Percentiles rank a stretch among this genome's conserved stretches.
These are phyloP conservation scores for Drosophila robusta DNA, from an alignment of 2,888 invertebrate genomes.

Conservation along the genomic window DNA sequence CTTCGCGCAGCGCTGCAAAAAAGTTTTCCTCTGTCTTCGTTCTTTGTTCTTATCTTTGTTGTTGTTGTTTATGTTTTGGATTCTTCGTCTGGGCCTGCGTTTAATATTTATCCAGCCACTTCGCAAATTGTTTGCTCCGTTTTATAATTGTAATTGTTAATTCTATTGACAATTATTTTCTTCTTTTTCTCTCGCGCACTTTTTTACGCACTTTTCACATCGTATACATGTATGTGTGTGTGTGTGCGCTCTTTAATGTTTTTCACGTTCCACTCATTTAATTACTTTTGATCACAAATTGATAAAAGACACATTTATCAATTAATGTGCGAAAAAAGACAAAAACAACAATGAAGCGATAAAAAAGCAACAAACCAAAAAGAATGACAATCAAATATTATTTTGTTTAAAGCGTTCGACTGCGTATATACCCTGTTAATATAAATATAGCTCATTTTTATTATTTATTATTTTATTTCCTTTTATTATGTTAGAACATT, in stretches of 20 bases:
- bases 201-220: slow-evolving; percentile 60
- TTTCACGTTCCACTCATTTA: slow-evolving; percentile 54
- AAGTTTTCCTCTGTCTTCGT: slow-evolving; percentile 8
- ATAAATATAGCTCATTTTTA: neutral
- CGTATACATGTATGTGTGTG: slow-evolving; percentile 11
- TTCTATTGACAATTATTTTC: slow-evolving; percentile 65
- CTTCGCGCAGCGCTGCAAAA: slow-evolving; percentile 22
- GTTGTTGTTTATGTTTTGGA: slow-evolving; percentile 29
- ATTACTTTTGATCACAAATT: slow-evolving; percentile 73
- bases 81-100: slow-evolving; percentile 15
- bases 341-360: slow-evolving; percentile 37
- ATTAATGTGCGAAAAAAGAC: slow-evolving; percentile 71
- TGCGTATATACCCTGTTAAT: neutral
- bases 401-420: neutral
- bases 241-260: slow-evolving; percentile 29
- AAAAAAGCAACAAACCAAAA: slow-evolving; percentile 25
- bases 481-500: no score
- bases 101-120: slow-evolving; percentile 53
- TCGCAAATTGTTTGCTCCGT: slow-evolving; percentile 61
- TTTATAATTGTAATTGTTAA: slow-evolving; percentile 64
- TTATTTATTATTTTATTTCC: neutral
- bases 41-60: slow-evolving; percentile 43
- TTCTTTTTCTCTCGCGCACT: slow-evolving; percentile 27
- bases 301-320: slow-evolving; percentile 75
- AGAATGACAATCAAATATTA: slow-evolving; percentile 10